phyloP scores from a whole-genome alignment of 2,888 invertebrate genomes.

The Drepana falcataria region DNA sequence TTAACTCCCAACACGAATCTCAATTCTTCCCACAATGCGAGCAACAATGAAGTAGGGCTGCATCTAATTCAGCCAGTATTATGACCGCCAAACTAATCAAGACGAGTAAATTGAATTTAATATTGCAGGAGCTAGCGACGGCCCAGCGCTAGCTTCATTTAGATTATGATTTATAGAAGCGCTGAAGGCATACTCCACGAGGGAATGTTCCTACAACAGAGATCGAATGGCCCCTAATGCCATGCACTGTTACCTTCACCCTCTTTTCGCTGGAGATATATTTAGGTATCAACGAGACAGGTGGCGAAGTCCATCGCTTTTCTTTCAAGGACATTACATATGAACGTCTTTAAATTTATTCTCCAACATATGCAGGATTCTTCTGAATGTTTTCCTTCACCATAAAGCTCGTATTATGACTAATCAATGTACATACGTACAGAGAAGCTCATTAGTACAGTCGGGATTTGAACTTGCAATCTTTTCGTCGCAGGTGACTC shows the following conservation, averaged over 20 bases:
- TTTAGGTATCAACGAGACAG: no score
- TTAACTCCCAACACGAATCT: neutral
- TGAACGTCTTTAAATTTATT: no score
- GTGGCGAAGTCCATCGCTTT: no score
- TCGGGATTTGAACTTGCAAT: no score
- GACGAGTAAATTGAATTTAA: slow-evolving; percentile 68
- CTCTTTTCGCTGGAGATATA: no score
- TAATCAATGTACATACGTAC: no score
- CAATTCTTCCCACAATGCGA: neutral
- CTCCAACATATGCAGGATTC: no score
- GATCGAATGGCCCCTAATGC: neutral
- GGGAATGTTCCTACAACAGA: neutral
- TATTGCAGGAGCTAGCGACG: slow-evolving; percentile 45
- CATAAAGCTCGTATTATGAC: no score
- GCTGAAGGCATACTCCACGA: neutral
- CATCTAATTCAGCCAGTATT: slow-evolving; percentile 46
- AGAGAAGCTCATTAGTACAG: no score
- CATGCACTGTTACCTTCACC: neutral
- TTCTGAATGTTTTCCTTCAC: no score
- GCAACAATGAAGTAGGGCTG: slow-evolving; percentile 36
- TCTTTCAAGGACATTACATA: no score
- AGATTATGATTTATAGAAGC: slow-evolving; percentile 35
- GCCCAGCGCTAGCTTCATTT: slow-evolving; percentile 8
- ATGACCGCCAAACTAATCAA: slow-evolving; percentile 62
- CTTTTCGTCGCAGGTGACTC: no score